A percentile compares a stretch with the other conserved stretches of the same genome.
Evolutionary conservation across 2,113 vertebrate species (phyloP).

Genomic region (Myiagra hebetior): DNA sequence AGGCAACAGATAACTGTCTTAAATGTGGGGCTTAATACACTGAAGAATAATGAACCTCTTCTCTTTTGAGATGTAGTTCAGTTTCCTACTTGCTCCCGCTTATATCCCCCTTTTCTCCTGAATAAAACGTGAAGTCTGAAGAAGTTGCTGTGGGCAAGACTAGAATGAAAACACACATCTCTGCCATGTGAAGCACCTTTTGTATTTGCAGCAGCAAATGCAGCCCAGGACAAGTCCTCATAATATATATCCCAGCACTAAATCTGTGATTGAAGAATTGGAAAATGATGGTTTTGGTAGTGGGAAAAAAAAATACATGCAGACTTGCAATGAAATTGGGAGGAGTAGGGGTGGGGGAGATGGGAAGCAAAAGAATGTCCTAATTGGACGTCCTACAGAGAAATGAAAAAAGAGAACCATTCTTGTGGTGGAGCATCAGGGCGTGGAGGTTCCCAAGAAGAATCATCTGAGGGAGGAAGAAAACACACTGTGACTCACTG

Average conservation of each 20-base stretch:
- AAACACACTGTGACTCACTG: constrained; percentile 7
- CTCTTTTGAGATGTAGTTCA: not conserved
- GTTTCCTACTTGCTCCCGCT: not conserved
- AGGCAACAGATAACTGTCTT: not conserved
- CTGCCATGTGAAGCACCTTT: not conserved
- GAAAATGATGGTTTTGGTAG: not conserved
- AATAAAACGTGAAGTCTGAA: not conserved
- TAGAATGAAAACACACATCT: not conserved
- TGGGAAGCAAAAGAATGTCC: not conserved
- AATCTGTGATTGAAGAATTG: not conserved
- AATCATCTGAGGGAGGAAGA: not conserved
- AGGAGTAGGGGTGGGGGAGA: not conserved
- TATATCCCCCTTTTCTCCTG: not conserved
- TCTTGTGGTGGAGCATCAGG: not conserved
- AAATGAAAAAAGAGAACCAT: not conserved
- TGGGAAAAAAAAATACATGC: not conserved
- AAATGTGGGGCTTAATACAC: not conserved
- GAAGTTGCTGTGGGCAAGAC: not conserved
- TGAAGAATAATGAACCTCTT: not conserved
- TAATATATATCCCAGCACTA: not conserved
- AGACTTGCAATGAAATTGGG: not conserved
- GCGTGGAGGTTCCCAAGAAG: not conserved
- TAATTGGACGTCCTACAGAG: not conserved
- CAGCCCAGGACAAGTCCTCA: not conserved
- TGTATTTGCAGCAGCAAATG: not conserved